Evolutionary conservation across 2,888 invertebrate species (phyloP).

Genomic region (Elysia crispata): DNA sequence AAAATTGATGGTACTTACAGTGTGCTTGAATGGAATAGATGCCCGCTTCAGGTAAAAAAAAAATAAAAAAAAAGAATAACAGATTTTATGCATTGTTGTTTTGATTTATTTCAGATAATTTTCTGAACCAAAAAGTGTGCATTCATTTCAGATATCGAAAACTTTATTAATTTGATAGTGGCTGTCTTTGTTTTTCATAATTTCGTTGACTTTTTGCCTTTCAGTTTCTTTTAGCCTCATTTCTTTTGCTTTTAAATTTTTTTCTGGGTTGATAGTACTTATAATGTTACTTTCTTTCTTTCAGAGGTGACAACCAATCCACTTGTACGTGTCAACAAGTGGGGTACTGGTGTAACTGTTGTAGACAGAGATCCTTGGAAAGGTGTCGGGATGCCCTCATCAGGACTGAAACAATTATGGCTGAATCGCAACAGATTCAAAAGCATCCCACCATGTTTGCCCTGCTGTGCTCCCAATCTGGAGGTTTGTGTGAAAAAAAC

Average conservation of each 20-base stretch:
- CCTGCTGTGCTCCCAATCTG: constrained; percentile 92
- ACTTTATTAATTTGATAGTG: too few relatives aligned
- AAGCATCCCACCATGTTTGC: constrained; percentile 90
- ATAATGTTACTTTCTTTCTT: neutral
- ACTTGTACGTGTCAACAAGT: constrained; percentile 55
- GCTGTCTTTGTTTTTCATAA: too few relatives aligned
- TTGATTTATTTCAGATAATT: too few relatives aligned
- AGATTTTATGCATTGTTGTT: too few relatives aligned
- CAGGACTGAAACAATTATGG: constrained; percentile 82
- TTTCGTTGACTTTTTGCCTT: too few relatives aligned
- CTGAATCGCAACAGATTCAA: constrained; percentile 94
- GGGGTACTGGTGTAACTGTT: constrained; percentile 53
- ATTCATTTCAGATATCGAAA: too few relatives aligned
- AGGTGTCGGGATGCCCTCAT: constrained; percentile 46
- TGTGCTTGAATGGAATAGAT: too few relatives aligned
- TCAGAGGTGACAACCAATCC: constrained; percentile 50
- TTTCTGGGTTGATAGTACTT: neutral
- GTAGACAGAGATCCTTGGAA: constrained; percentile 54
- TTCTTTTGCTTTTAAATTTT: neutral
- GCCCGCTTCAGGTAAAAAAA: too few relatives aligned
- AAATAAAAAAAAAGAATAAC: too few relatives aligned
- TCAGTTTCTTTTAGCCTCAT: neutral
- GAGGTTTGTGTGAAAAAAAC: too few relatives aligned
- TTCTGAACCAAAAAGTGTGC: too few relatives aligned
- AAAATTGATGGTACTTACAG: too few relatives aligned